A percentile compares a stretch with the other conserved stretches of the same genome.
Conservation (phyloP, 2,113 vertebrate species). For the Mirounga angustirostris region DNA sequence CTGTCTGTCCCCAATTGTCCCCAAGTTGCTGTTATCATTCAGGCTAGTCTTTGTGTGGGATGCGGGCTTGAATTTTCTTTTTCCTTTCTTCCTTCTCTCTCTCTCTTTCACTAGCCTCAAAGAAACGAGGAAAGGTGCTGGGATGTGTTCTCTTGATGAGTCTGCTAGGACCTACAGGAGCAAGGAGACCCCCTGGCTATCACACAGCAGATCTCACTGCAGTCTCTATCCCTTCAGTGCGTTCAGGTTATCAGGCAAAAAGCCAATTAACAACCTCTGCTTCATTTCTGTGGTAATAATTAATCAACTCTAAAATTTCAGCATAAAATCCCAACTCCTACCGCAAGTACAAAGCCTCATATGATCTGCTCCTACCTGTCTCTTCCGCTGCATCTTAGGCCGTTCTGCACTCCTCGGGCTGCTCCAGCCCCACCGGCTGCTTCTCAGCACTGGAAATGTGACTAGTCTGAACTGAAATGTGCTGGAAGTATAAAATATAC, state of each 20-base stretch:
- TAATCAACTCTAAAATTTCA: conserved; percentile 29
- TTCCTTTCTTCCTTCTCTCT: too few species aligned
- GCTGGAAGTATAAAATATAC: not conserved
- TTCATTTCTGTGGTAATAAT: not conserved
- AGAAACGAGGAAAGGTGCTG: not conserved
- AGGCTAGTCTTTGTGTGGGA: not conserved
- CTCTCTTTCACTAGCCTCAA: not conserved
- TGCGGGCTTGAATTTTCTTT: not conserved
- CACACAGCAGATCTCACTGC: too few species aligned
- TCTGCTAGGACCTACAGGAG: not conserved
- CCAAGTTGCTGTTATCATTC: not conserved
- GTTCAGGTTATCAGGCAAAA: not conserved
- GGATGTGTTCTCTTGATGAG: not conserved
- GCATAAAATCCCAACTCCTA: not conserved
- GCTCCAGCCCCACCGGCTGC: not conserved
- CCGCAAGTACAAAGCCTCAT: not conserved
- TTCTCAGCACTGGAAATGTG: not conserved
- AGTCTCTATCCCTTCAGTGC: not conserved
- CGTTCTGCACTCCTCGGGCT: not conserved
- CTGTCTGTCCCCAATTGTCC: not conserved
- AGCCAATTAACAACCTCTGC: not conserved
- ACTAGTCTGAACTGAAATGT: not conserved
- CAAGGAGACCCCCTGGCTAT: not conserved
- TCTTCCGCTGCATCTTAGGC: too few species aligned
- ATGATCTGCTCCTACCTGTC: not conserved